These are phyloP conservation scores for Antedon mediterranea DNA, from an alignment of 53 echinoderm and acorn worm genomes.

Conservation along the genomic window DNA sequence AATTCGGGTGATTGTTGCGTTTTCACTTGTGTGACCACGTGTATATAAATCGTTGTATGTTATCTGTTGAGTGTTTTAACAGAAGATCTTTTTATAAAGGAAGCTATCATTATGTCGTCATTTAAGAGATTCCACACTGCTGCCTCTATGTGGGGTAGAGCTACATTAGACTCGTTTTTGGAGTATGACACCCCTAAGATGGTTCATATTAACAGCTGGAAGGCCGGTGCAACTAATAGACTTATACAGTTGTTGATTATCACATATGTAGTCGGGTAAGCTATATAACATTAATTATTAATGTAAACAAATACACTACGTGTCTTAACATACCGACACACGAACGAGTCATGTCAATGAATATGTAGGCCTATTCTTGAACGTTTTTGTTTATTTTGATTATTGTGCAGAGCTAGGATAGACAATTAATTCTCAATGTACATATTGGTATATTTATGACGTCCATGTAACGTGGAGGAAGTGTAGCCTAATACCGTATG, in stretches of 20 bases:
- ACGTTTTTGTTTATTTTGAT: too few relatives aligned
- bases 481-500: too few relatives aligned
- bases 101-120: background rate
- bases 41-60: background rate
- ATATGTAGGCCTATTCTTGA: too few relatives aligned
- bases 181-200: conserved; percentile 98
- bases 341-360: too few relatives aligned
- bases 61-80: background rate
- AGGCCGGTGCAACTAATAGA: conserved; percentile 80
- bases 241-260: conserved; percentile 80
- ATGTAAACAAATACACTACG: too few relatives aligned
- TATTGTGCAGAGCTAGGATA: too few relatives aligned
- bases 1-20: background rate
- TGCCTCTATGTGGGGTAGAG: conserved; percentile 9
- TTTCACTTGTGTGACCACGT: background rate
- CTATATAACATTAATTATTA: background rate
- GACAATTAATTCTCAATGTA: too few relatives aligned
- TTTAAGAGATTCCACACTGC: background rate
- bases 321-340: too few relatives aligned
- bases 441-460: too few relatives aligned
- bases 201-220: conserved; percentile 97
- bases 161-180: conserved; percentile 73
- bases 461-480: too few relatives aligned
- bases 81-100: background rate
- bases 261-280: conserved; percentile 85